Percentiles rank a stretch among this genome's conserved stretches.
These are phyloP conservation scores for Pandemis corylana DNA, from an alignment of 2,888 invertebrate species.

Conservation along the genomic window DNA sequence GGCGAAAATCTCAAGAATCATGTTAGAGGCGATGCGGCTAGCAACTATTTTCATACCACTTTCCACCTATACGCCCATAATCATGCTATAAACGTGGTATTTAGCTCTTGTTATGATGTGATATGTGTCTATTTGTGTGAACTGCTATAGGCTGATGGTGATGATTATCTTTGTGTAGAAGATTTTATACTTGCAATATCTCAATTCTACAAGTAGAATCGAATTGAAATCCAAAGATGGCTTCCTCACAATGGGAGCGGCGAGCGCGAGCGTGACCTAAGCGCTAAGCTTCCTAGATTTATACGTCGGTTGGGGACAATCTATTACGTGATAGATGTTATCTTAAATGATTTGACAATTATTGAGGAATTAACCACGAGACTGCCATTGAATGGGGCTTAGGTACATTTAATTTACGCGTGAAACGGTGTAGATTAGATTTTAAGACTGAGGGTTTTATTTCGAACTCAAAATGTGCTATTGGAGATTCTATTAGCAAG, in stretches of 20 bases:
- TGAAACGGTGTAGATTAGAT: background rate
- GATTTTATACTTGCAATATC: background rate
- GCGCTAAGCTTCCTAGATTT: slow-evolving; percentile 3
- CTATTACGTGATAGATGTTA: slow-evolving; percentile 11
- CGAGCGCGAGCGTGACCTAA: background rate
- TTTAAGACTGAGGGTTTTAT: background rate
- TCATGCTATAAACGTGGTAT: too few species aligned
- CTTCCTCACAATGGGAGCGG: background rate
- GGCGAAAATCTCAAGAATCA: too few species aligned
- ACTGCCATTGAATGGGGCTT: background rate
- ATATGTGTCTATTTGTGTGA: too few species aligned
- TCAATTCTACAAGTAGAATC: background rate
- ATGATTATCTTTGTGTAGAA: too few species aligned
- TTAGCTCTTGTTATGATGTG: too few species aligned
- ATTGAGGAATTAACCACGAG: slow-evolving; percentile 5
- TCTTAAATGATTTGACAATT: slow-evolving; percentile 8
- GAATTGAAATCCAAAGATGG: slow-evolving; percentile 1
- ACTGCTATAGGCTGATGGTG: too few species aligned
- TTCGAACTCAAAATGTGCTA: too few species aligned
- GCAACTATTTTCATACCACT: too few species aligned
- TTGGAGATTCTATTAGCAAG: too few species aligned
- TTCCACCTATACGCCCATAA: too few species aligned
- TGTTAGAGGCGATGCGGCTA: too few species aligned
- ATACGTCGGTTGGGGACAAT: background rate
- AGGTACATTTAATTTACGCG: background rate